Percentiles rank a stretch among this genome's conserved stretches.
Evolutionary conservation across 2,113 vertebrate species (phyloP).

Genomic region (cat (Felis catus)): F.catus_Fca126_mat1.0 CM031412.1:82357001-82357500

Average conservation of each 20-base stretch:
- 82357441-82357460: background rate
- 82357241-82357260: background rate
- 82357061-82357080: background rate
- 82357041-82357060: background rate
- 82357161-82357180: background rate
- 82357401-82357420: background rate
- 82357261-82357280: background rate
- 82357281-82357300: too few relatives aligned
- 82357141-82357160: background rate
- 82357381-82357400: background rate
- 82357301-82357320: fast-evolving
- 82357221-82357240: background rate
- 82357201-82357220: too few relatives aligned
- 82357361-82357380: background rate
- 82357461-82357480: background rate
- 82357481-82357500: fast-evolving
- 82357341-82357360: too few relatives aligned
- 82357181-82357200: background rate
- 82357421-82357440: background rate
- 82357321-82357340: background rate
- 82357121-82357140: background rate
- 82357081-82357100: background rate
- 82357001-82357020: background rate
- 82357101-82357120: background rate
- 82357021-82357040: background rate